These are phyloP conservation scores for Mactra quadrangularis DNA, from an alignment of 1,140 invertebrate species.

Conservation along the genomic window DNA sequence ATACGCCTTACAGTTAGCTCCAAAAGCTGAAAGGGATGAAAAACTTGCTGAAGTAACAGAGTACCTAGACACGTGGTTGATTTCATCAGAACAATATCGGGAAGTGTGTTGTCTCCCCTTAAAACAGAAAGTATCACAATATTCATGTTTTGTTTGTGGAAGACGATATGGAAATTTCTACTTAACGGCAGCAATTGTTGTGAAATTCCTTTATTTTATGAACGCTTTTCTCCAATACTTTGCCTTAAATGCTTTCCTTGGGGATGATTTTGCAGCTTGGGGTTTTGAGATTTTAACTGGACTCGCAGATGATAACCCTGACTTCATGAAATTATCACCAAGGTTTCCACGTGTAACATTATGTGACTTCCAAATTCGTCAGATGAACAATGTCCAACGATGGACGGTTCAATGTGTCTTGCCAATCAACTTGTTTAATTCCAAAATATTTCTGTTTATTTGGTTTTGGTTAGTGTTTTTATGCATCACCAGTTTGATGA, in stretches of 20 bases:
- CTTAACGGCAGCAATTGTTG: conserved; percentile 83
- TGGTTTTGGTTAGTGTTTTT: conserved; percentile 86
- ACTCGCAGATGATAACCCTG: conserved; percentile 82
- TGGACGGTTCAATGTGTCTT: conserved; percentile 85
- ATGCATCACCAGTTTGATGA: conserved; percentile 81
- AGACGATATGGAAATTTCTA: conserved; percentile 84
- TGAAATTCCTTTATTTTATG: conserved; percentile 84
- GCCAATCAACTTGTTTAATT: conserved; percentile 86
- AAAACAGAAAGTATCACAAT: conserved; percentile 47
- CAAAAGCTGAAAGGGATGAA: conserved; percentile 73
- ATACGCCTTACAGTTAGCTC: conserved; percentile 65
- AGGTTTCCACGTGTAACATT: conserved; percentile 85
- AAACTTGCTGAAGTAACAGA: conserved; percentile 75
- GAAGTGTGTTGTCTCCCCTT: conserved; percentile 21
- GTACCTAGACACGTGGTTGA: conserved; percentile 38
- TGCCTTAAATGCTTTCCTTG: conserved; percentile 84
- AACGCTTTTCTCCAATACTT: conserved; percentile 85
- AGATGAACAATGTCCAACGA: conserved; percentile 83
- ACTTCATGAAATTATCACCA: conserved; percentile 72
- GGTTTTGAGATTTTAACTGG: conserved; percentile 84
- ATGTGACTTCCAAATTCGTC: conserved; percentile 85
- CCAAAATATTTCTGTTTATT: conserved; percentile 85
- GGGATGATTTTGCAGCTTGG: conserved; percentile 83
- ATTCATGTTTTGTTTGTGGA: conserved; percentile 76
- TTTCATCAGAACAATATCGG: conserved; percentile 29